A percentile compares a stretch with the other conserved stretches of the same genome.
These are phyloP conservation scores for Pyrocephalus nanus DNA, from an alignment of 2,797 vertebrate species.

Conservation along the genomic window DNA sequence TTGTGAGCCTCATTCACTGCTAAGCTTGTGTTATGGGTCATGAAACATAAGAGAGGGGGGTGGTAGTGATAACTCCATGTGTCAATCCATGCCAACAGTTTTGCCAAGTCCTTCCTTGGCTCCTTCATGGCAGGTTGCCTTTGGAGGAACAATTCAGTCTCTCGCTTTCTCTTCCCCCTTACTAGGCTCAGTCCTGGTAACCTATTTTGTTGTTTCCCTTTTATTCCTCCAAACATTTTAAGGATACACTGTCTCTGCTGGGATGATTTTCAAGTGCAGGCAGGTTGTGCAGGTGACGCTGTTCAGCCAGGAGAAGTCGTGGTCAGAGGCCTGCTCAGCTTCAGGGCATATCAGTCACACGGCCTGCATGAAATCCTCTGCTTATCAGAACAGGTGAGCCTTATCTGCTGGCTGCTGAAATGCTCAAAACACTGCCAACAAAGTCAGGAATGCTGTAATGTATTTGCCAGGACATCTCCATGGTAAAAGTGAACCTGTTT, in stretches of 20 bases:
- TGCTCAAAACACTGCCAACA: not conserved
- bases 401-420: not conserved
- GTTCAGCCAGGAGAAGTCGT: not conserved
- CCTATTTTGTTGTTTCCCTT: not conserved
- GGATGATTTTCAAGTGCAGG: not conserved
- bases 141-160: not conserved
- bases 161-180: not conserved
- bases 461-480: not conserved
- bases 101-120: not conserved
- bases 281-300: not conserved
- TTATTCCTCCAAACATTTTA: not conserved
- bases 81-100: not conserved
- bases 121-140: not conserved
- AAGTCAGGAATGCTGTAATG: not conserved
- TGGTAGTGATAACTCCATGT: not conserved
- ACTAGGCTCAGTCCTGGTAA: not conserved
- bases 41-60: not conserved
- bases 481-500: not conserved
- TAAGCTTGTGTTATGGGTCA: not conserved
- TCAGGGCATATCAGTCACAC: not conserved
- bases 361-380: not conserved
- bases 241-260: not conserved
- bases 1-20: not conserved
- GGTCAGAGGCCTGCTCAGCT: not conserved
- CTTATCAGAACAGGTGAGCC: not conserved